Evolutionary conservation across 2,797 vertebrate species (phyloP).

Genomic region (Vipera latastei): DNA sequence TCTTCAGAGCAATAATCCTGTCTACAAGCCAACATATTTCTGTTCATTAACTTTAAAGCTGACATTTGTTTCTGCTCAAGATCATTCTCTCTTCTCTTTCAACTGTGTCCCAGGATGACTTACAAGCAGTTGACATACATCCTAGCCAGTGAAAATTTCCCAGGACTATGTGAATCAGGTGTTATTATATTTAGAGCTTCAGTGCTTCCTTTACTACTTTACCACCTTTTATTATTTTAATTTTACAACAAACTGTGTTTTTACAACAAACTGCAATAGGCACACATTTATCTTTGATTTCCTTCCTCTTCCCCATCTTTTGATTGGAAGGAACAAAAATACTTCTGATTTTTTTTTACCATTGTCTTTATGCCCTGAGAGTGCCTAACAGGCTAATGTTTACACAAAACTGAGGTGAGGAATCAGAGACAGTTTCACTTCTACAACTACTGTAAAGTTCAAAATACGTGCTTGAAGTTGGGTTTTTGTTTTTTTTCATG

Average conservation of each 20-base stretch:
- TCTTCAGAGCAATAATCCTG: slow-evolving; percentile 57
- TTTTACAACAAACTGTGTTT: background rate
- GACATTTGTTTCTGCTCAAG: slow-evolving; percentile 64
- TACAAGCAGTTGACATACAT: slow-evolving; percentile 26
- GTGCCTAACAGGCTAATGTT: slow-evolving; percentile 19
- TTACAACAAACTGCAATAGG: background rate
- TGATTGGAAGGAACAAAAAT: slow-evolving; percentile 6
- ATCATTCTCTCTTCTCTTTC: slow-evolving; percentile 41
- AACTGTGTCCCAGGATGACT: slow-evolving; percentile 59
- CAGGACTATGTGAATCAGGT: slow-evolving; percentile 16
- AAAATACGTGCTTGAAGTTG: slow-evolving; percentile 4
- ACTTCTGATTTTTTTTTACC: slow-evolving; percentile 28
- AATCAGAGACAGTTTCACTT: slow-evolving; percentile 7
- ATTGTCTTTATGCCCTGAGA: slow-evolving; percentile 9
- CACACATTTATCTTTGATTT: background rate
- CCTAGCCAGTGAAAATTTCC: slow-evolving; percentile 5
- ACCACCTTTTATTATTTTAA: background rate
- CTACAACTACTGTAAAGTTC: background rate
- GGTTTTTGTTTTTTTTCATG: background rate
- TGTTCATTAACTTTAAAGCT: slow-evolving; percentile 60
- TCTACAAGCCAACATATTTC: slow-evolving; percentile 51
- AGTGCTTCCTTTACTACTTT: background rate
- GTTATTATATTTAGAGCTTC: slow-evolving; percentile 13
- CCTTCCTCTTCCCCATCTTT: background rate
- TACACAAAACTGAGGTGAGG: slow-evolving; percentile 11